A percentile compares a stretch with the other conserved stretches of the same genome.
Conservation (phyloP, 1,140 invertebrate species). For the Heliconius hewitsoni region DNA sequence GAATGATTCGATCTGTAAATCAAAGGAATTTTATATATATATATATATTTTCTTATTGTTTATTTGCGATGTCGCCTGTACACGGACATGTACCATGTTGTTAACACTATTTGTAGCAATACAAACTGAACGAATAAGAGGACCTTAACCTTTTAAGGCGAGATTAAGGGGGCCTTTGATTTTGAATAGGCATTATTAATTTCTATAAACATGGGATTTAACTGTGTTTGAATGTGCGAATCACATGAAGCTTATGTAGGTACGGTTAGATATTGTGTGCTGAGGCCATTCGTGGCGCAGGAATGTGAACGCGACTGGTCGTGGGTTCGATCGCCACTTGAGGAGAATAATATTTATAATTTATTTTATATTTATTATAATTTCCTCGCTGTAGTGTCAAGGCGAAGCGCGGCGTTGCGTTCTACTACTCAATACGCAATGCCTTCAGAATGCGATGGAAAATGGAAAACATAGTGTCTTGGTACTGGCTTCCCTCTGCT, state of each 20-base stretch:
- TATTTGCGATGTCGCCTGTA: slow-evolving; percentile 30
- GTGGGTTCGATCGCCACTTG: no score
- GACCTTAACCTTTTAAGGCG: slow-evolving; percentile 42
- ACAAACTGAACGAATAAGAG: slow-evolving; percentile 30
- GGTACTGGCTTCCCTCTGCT: no score
- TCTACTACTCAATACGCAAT: no score
- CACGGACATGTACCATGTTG: slow-evolving; percentile 28
- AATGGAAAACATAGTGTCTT: no score
- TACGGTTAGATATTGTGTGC: neutral
- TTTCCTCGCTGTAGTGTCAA: no score
- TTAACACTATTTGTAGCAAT: slow-evolving; percentile 42
- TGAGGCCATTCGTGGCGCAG: no score
- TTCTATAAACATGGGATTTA: slow-evolving; percentile 10
- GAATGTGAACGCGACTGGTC: no score
- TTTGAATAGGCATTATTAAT: slow-evolving; percentile 11
- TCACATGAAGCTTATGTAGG: neutral
- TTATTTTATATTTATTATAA: no score
- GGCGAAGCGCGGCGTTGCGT: no score
- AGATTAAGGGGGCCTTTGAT: slow-evolving; percentile 44
- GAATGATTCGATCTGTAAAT: neutral
- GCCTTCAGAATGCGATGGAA: no score
- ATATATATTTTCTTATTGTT: neutral
- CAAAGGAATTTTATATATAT: neutral
- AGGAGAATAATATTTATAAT: no score
- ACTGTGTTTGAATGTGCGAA: no score